Conservation (phyloP, 2,113 vertebrate species). For the Ochotona princeps region DNA sequence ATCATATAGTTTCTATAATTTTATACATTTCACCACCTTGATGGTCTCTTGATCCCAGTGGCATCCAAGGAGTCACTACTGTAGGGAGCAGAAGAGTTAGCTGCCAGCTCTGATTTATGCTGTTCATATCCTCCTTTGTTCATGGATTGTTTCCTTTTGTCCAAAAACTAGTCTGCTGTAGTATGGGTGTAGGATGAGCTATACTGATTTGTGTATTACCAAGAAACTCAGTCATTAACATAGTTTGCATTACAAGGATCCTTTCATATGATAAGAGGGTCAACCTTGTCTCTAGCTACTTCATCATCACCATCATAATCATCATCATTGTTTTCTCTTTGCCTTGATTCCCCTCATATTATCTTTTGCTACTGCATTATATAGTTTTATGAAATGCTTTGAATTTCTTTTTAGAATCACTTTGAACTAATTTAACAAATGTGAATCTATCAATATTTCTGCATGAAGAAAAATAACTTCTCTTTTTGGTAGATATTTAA, state of each 20-base stretch:
- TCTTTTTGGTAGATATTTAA: not conserved
- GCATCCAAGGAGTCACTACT: not conserved
- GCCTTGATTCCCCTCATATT: not conserved
- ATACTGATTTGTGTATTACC: not conserved
- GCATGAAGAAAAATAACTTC: not conserved
- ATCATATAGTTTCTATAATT: too few relatives aligned
- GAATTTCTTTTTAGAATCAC: not conserved
- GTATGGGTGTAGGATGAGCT: not conserved
- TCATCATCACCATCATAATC: not conserved
- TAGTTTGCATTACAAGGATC: not conserved
- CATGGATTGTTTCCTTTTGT: not conserved
- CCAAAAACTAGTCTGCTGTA: not conserved
- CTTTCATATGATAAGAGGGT: not conserved
- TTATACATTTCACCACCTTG: too few relatives aligned
- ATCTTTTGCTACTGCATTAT: not conserved
- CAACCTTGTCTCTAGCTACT: not conserved
- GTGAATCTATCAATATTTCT: not conserved
- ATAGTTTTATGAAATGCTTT: not conserved
- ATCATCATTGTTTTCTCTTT: not conserved
- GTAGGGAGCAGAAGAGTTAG: not conserved
- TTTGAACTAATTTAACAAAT: slow-evolving; percentile 18
- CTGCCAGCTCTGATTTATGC: not conserved
- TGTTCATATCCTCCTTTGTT: not conserved
- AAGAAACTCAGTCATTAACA: not conserved
- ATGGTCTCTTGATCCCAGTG: not conserved